These are phyloP conservation scores for Heloderma charlesbogerti DNA, from an alignment of 2,113 vertebrate genomes.

Conservation along the genomic window DNA sequence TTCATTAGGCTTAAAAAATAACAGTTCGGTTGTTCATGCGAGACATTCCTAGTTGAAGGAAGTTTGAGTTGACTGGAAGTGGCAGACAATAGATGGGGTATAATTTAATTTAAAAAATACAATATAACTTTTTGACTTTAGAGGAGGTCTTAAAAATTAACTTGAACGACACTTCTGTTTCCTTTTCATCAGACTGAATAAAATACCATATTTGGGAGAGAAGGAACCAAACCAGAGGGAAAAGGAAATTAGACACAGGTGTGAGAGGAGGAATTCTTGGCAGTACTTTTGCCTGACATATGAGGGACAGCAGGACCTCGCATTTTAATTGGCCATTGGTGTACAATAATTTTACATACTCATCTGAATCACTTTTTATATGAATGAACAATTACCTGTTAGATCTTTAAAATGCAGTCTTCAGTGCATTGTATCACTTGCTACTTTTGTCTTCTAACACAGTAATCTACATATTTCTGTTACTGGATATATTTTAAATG, in stretches of 20 bases:
- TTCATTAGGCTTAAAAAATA: not conserved
- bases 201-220: not conserved
- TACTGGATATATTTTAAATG: not conserved
- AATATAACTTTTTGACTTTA: not conserved
- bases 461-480: not conserved
- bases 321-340: not conserved
- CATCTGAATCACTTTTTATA: not conserved
- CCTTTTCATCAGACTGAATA: not conserved
- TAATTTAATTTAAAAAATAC: not conserved
- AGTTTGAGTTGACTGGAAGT: constrained; percentile 10
- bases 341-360: not conserved
- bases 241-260: not conserved
- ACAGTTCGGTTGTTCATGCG: not conserved
- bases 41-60: not conserved
- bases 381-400: not conserved
- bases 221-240: not conserved
- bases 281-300: not conserved
- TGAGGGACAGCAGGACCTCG: not conserved
- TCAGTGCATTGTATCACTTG: not conserved
- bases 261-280: not conserved
- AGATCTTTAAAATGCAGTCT: not conserved
- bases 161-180: not conserved
- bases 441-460: not conserved
- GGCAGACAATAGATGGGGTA: not conserved
- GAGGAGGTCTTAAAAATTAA: not conserved